Evolutionary conservation across 2,797 vertebrate genomes (phyloP), one percentile per base, ranked within the genome.

Genomic region (Phataginus tetradactyla): DNA sequence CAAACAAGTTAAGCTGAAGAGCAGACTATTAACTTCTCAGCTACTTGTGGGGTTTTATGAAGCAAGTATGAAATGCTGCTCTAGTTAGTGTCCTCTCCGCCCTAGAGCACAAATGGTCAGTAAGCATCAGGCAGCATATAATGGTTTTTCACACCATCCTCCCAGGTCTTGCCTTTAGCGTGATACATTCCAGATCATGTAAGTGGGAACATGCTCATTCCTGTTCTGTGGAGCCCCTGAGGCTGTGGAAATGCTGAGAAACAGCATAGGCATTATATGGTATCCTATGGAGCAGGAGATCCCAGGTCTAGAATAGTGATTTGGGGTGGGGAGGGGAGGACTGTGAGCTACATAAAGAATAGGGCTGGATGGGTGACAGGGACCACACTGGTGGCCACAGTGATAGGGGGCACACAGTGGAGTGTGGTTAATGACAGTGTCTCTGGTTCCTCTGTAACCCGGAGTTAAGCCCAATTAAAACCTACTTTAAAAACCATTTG

Each of bases 41-140:
- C 14, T 42, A 42, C 55, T 4, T 34, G n/a, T 32, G 27, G 34
- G 49, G 42, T 27, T 49, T 68, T 14, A 63, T 0, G 81, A 91
- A 51, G 29, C 8, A 5, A 18, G 25, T 69, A 45, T 8, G 57
- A 57, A 94, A 32, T 4, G 27, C 42, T 71, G 32, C 71, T 80
- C 15, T 10, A 25, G 34, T 42, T 23, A 20, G 45, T 21, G 15
- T 68, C 10, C 7, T 78, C 66, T 83, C 20, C 59, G 32, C 27
- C 77, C 49, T 14, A 68, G 14, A 51, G 29, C 45, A 49, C 39
- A 93, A 84, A 49, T 2, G 13, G 27, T 34, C 53, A 55, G 1
- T 10, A 32, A 63, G 63, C 59, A 72, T 4, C 2, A 51, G 7
- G 4, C 5, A 34, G 15, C 25, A 10, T 0, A 0, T 0, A 1